Evolutionary conservation across 2,888 invertebrate genomes (phyloP).

Genomic region (Eilema caniola): DNA sequence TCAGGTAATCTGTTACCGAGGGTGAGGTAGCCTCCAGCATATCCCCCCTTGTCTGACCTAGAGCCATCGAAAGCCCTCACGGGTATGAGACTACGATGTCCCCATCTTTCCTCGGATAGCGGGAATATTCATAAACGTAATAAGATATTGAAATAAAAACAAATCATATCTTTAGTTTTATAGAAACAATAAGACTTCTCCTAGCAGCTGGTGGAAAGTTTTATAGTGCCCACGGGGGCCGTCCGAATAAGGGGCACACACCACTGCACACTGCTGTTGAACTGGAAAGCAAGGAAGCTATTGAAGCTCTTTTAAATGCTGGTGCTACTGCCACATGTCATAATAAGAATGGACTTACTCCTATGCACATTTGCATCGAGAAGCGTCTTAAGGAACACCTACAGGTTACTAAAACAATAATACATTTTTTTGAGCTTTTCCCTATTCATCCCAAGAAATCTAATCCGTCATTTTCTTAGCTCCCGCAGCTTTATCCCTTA

Average conservation of each 20-base stretch:
- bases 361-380: constrained; percentile 52
- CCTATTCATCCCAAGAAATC: too few relatives aligned
- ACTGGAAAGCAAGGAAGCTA: constrained; percentile 38
- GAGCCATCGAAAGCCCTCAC: too few relatives aligned
- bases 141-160: not conserved
- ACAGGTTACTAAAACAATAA: constrained; percentile 30
- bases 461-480: too few relatives aligned
- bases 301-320: constrained; percentile 34
- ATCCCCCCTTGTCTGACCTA: too few relatives aligned
- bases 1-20: too few relatives aligned
- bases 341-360: constrained; percentile 44
- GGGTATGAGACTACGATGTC: too few relatives aligned
- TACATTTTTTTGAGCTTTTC: too few relatives aligned
- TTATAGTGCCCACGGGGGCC: not conserved
- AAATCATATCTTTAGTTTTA: constrained; percentile 31
- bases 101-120: too few relatives aligned
- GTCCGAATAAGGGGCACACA: constrained; percentile 24
- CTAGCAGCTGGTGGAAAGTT: constrained; percentile 29
- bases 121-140: too few relatives aligned
- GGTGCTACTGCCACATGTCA: constrained; percentile 36
- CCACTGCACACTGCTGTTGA: constrained; percentile 54
- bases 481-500: not conserved
- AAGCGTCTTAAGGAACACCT: constrained; percentile 45
- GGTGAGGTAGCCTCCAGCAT: too few relatives aligned
- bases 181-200: constrained; percentile 31